Base-by-base conservation (phyloP, 1,140 invertebrate species). In the Paralvinella palmiformis region DNA sequence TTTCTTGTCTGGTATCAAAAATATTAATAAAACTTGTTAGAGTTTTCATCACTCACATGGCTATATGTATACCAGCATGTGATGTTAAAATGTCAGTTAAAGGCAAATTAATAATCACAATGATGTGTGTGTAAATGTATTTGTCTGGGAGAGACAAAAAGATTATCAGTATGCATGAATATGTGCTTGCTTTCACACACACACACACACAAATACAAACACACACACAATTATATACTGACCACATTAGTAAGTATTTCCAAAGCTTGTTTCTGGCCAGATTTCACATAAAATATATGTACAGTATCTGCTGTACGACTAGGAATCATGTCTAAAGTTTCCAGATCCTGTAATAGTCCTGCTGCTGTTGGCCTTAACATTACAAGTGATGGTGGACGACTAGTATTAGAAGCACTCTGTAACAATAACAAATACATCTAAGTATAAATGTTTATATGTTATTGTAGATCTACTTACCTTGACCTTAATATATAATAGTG, bases 211-310 rank as follows among this genome's bases (percentile, higher is more conserved):
- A n/a, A n/a, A n/a, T n/a, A n/a, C n/a, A n/a, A n/a, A n/a, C n/a
- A n/a, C n/a, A n/a, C n/a, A n/a, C n/a, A n/a, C n/a, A n/a, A n/a
- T n/a, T n/a, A 10, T 52, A 13, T 35, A 81, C 83, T 76, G 84
- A 91, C 85, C 74, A 87, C 88, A 84, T 96, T 97, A 20, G 83
- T 83, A 15, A 98, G 82, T 66, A 98, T 94, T 65, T 95, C 89
- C 52, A 85, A 77, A 1, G 87, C 82, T 56, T 79, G 80, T 64
- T 84, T 86, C 80, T 97, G 94, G 0, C 91, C 90, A 48, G 89
- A 85, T 76, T 89, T 88, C 0, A 94, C 92, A 78, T 97, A 98
- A 82, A 97, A 96, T 65, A 98, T 85, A 77, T 96, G 92, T 66
- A 91, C 92, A 0, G 95, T 98, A 75, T 97, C 92, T 72, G 88